A percentile compares a stretch with the other conserved stretches of the same genome.
phyloP scores from a whole-genome alignment of 2,113 vertebrate genomes.

The Pyrgilauda ruficollis region DNA sequence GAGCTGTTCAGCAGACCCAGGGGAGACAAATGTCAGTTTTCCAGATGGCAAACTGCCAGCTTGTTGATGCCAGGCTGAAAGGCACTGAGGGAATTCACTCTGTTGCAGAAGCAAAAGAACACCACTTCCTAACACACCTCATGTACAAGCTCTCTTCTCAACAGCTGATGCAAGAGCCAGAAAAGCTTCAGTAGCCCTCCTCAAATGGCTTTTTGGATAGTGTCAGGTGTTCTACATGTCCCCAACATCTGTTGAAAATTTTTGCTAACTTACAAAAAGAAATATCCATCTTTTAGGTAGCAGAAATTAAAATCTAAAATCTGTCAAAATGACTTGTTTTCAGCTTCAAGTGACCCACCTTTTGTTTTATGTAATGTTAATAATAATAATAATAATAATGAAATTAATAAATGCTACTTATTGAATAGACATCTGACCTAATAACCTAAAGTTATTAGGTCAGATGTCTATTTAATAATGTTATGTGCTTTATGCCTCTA shows the following conservation, averaged over 20 bases:
- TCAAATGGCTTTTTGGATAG: neutral
- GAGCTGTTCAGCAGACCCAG: neutral
- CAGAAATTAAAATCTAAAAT: neutral
- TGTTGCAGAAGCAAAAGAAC: constrained; percentile 14
- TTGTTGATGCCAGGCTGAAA: neutral
- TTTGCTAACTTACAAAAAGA: neutral
- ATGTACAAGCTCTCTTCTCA: neutral
- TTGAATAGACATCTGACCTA: neutral
- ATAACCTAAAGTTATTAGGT: neutral
- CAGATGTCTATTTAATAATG: neutral
- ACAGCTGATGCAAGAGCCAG: neutral
- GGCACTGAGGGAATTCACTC: constrained; percentile 34
- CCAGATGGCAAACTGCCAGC: constrained; percentile 61
- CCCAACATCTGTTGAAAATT: neutral
- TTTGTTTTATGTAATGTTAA: constrained; percentile 27
- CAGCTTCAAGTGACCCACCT: neutral
- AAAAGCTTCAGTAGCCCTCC: neutral
- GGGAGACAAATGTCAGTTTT: constrained; percentile 58
- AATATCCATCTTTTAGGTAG: neutral
- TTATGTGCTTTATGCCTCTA: neutral
- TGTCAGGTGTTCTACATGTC: neutral
- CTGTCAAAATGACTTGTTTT: neutral
- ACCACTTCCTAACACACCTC: neutral
- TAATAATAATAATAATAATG: neutral
- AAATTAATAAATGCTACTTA: neutral